phyloP scores from a whole-genome alignment of 2,797 vertebrate genomes.

The Typhlichthys subterraneus region DNA sequence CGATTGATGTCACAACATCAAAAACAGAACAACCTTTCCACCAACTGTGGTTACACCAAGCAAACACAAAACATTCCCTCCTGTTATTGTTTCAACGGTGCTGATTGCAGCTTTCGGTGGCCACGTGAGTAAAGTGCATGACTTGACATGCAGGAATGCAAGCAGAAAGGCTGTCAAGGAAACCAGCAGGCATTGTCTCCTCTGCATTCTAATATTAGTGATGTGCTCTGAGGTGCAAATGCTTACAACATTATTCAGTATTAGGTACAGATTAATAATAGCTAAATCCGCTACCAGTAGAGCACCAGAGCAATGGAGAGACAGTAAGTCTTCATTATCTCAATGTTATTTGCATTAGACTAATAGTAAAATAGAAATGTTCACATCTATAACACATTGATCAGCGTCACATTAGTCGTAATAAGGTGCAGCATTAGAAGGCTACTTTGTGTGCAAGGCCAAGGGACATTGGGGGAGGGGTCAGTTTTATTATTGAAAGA shows the following conservation, averaged over 20 bases:
- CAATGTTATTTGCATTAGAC: too few relatives aligned
- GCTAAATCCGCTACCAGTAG: slow-evolving; percentile 18
- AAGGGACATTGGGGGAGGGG: background rate
- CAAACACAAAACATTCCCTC: too few relatives aligned
- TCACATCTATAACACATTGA: too few relatives aligned
- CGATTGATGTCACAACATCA: slow-evolving; percentile 16
- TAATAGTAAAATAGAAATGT: too few relatives aligned
- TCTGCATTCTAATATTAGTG: slow-evolving; percentile 56
- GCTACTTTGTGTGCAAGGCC: slow-evolving; percentile 38
- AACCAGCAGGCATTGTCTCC: slow-evolving; percentile 46
- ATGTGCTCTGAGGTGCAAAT: slow-evolving; percentile 42
- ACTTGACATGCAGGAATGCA: slow-evolving; percentile 58
- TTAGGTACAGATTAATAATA: slow-evolving; percentile 46
- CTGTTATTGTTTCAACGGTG: too few relatives aligned
- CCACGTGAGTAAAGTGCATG: slow-evolving; percentile 21
- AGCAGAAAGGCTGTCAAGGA: slow-evolving; percentile 47
- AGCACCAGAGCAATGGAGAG: slow-evolving; percentile 10
- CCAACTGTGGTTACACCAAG: too few relatives aligned
- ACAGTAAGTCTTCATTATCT: background rate
- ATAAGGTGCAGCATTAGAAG: slow-evolving; percentile 3
- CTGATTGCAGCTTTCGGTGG: background rate
- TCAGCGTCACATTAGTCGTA: background rate
- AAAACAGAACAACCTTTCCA: slow-evolving; percentile 3
- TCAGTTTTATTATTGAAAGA: background rate
- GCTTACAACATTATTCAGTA: slow-evolving; percentile 44